Base-by-base conservation (phyloP, 2,797 vertebrate genomes). In the Cryptoblepharus egeriae region DNA sequence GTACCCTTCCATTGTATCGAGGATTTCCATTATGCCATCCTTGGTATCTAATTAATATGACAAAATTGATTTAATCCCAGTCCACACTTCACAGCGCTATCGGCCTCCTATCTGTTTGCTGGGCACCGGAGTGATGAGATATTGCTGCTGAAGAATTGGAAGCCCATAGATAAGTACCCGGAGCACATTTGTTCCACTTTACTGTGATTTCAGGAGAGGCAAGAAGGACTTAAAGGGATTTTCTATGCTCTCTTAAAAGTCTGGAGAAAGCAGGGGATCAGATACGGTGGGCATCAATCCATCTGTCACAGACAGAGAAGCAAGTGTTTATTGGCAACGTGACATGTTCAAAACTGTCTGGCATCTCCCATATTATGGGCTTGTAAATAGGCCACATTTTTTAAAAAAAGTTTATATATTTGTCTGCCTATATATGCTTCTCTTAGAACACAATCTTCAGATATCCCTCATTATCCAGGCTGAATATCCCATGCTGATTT, bases 131-230 rank as follows among this genome's bases (percentile, higher is more conserved):
- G 72, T 42, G 70, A 80, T 0, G 2, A n/a, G 77, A 28, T 60
- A 74, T 74, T 85, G 65, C 77, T 71, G 72, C 77, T 35, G 69
- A 70, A 81, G 77, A 3, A 65, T 0, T 58, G 77, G 79, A 83
- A 88, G 37, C 78, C 82, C 0, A 0, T 74, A 75, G 82, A 83
- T 88, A 86, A 85, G 64, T 84, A 90, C 90, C 87, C 79, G 73
- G 80, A 91, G 80, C 85, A 78, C 82, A 37, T 92, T 88, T 75
- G 84, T 90, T 92, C 93, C 3, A 67, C 89, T 86, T 89, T 91
- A 82, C 77, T 61, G 80, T 88, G 73, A 77, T 93, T 90, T 82
- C 88, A 85, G 30, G 64, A 83, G 0, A 64, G 89, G 78, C 0
- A 1, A 89, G 87, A 88, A 67, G 72, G 87, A 79, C 84, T 91